A percentile compares a stretch with the other conserved stretches of the same genome.
Conservation (phyloP, 2,888 invertebrate species). For the Imbricaverruca yamaguchii region DNA sequence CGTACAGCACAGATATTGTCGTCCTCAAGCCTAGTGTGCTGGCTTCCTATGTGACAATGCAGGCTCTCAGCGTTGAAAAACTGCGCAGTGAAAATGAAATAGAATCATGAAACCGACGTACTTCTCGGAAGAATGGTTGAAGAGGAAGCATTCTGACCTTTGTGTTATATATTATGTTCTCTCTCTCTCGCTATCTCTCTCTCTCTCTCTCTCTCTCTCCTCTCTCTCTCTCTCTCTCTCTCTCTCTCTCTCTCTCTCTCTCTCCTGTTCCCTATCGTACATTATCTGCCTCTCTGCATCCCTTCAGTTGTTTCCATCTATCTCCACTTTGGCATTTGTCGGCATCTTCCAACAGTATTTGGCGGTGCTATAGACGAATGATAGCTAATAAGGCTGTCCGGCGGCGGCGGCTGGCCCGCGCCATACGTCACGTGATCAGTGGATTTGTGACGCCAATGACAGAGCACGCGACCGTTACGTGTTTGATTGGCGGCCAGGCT, state of each 20-base stretch:
- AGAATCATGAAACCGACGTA: too few relatives aligned
- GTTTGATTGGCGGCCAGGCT: not conserved
- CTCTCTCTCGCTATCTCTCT: not conserved
- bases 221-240: constrained; percentile 25
- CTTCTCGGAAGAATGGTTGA: too few relatives aligned
- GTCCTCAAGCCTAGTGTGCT: too few relatives aligned
- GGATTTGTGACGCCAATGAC: not conserved
- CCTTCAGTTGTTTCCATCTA: constrained; percentile 11
- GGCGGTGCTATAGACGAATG: not conserved
- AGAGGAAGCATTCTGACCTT: too few relatives aligned
- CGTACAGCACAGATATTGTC: too few relatives aligned
- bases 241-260: constrained; percentile 26
- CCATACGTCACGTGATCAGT: not conserved
- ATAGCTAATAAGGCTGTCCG: not conserved
- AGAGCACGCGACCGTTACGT: not conserved
- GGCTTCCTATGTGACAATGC: too few relatives aligned
- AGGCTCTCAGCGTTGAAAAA: too few relatives aligned
- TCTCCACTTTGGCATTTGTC: not conserved
- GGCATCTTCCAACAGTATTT: constrained; percentile 10
- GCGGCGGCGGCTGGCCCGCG: not conserved
- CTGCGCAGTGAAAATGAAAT: too few relatives aligned
- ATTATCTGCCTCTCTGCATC: constrained; percentile 26
- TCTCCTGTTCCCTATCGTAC: constrained; percentile 25
- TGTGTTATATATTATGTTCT: too few relatives aligned
- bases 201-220: constrained; percentile 4